Percentiles rank a stretch among this genome's conserved stretches.
Conservation (phyloP, 2,113 vertebrate genomes). For the Falcunculus frontatus region DNA sequence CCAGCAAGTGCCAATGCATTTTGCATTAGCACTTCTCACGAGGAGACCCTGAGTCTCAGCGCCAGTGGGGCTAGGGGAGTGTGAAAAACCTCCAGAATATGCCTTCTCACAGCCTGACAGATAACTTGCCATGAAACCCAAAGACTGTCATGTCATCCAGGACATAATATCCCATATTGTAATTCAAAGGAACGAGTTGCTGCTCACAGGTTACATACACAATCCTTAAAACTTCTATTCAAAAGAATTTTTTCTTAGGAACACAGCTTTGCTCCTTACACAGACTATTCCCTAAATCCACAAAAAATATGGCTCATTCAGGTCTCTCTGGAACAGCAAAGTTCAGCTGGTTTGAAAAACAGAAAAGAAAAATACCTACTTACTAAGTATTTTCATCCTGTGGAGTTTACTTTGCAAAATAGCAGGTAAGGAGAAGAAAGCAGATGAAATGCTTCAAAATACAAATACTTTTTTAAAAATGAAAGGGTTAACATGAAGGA, state of each 20-base stretch:
- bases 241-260: background rate
- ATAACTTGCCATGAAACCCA: background rate
- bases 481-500: background rate
- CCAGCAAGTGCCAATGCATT: slow-evolving; percentile 52
- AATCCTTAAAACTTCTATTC: background rate
- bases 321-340: background rate
- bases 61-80: background rate
- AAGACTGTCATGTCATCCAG: background rate
- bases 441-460: background rate
- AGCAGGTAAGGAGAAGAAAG: background rate
- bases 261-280: background rate
- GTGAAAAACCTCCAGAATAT: slow-evolving; percentile 41
- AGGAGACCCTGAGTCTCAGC: background rate
- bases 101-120: background rate
- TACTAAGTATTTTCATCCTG: background rate
- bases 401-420: background rate
- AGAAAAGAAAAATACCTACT: background rate
- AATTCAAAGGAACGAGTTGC: background rate
- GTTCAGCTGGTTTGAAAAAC: background rate
- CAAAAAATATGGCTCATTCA: background rate
- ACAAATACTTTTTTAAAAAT: background rate
- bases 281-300: background rate
- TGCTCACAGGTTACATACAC: background rate
- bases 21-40: slow-evolving; percentile 43
- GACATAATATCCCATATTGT: background rate